Base-by-base conservation (phyloP, 2,888 invertebrate species). In the Caenorhabditis macrosperma region DNA sequence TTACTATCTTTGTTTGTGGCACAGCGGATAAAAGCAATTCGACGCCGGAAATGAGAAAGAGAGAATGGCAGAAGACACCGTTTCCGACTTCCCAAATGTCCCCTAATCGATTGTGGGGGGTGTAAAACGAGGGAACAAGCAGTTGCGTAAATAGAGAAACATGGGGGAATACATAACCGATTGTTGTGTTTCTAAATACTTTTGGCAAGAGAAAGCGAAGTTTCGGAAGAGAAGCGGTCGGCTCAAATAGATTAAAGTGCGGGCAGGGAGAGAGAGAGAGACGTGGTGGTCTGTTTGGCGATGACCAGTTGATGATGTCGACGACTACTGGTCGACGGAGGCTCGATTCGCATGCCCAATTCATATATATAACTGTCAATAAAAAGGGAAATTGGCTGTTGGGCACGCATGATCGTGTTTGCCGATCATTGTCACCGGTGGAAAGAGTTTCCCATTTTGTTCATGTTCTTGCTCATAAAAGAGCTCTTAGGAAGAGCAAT, bases 231-330 rank as follows among this genome's bases (percentile, higher is more conserved):
- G 48, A 35, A 26, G 41, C 44, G 9, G 41, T 24, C 35, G 60
- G 63, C 57, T 68, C 66, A 78, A 64, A 78, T 60, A 78, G 78
- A 77, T 68, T 69, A 63, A 69, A 63, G 41, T n/a, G n/a, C n/a
- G n/a, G n/a, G n/a, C n/a, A n/a, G n/a, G n/a, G 48, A 50, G 69
- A 59, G n/a, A 35, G 35, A 35, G 35, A 38, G 46, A 46, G 30
- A 44, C 17, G 1, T n/a, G n/a, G n/a, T n/a, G n/a, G n/a, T 33
- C 33, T 33, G 33, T 33, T 33, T 33, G 33, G 41, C n/a, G 33
- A 7, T 63, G 71, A 35, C 46, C 63, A 72, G 71, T 72, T 72
- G 71, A 66, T 60, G 74, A 74, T 59, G 66, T 61, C 66, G n/a
- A n/a, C n/a, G n/a, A n/a, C n/a, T n/a, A 66, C 66, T 59, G 52